Conservation (phyloP, 2,113 vertebrate species). For the Empidonax alnorum region DNA sequence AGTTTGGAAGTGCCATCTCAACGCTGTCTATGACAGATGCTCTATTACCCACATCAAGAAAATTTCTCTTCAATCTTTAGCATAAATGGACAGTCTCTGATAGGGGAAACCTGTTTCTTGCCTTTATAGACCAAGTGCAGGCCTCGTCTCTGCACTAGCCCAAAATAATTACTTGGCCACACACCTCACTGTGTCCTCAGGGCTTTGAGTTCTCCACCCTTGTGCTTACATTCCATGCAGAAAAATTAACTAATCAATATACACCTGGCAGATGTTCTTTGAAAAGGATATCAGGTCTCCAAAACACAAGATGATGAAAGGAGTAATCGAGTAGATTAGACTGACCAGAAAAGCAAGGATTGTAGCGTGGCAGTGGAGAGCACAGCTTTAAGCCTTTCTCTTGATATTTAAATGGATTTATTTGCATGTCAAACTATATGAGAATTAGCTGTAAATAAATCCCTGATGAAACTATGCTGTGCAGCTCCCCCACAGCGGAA, state of each 20-base stretch:
- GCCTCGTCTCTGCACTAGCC: background rate
- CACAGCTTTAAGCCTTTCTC: conserved; percentile 6
- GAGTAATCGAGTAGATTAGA: background rate
- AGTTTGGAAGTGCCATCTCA: background rate
- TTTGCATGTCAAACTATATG: conserved; percentile 43
- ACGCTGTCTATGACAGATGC: background rate
- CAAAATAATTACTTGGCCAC: background rate
- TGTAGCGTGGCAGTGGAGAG: background rate
- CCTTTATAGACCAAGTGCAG: background rate
- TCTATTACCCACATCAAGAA: background rate
- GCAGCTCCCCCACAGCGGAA: background rate
- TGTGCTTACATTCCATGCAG: background rate
- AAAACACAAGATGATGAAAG: conserved; percentile 44
- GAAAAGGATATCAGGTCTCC: background rate
- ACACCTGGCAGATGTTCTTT: conserved; percentile 15
- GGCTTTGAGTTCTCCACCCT: conserved; percentile 26
- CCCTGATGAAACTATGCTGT: background rate
- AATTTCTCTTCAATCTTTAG: background rate
- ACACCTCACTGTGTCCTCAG: background rate
- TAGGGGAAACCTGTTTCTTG: background rate
- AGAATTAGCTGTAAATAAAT: conserved; percentile 18
- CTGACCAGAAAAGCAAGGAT: conserved; percentile 53
- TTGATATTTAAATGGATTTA: conserved; percentile 19
- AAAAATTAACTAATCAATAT: conserved; percentile 32
- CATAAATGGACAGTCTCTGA: background rate